phyloP scores from a whole-genome alignment of 2,888 invertebrate species.

The Pandemis cinnamomeana region DNA sequence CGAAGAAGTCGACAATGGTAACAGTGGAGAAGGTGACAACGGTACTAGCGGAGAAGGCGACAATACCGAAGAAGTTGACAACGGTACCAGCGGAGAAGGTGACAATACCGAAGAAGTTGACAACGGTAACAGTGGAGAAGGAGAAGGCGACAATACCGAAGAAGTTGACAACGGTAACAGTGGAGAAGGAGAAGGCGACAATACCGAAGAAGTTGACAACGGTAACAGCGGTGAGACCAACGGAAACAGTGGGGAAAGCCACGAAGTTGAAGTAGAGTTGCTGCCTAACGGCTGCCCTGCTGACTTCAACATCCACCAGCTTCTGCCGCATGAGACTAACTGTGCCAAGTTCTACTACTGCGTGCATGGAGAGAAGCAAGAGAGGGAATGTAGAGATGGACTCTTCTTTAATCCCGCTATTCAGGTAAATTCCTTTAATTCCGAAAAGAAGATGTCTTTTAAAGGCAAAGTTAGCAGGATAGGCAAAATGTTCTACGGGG shows the following conservation, averaged over 20 bases:
- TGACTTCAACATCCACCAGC: conserved; percentile 48
- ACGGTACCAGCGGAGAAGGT: conserved; percentile 1
- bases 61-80: conserved; percentile 7
- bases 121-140: not conserved
- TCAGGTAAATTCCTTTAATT: conserved; percentile 24
- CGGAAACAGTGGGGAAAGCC: not conserved
- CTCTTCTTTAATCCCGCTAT: conserved; percentile 49
- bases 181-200: conserved; percentile 1
- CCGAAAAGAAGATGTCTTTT: too few relatives aligned
- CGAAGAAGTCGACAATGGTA: too few relatives aligned
- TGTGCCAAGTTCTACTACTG: conserved; percentile 59
- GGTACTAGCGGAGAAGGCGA: not conserved
- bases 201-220: conserved; percentile 6
- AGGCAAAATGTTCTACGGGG: too few relatives aligned
- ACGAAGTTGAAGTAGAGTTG: conserved; percentile 16
- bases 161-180: not conserved
- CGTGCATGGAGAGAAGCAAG: conserved; percentile 51
- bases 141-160: conserved; percentile 2
- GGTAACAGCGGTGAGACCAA: not conserved
- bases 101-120: conserved; percentile 8
- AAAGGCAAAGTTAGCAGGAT: too few relatives aligned
- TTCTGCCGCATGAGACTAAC: conserved; percentile 55
- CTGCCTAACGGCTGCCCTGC: conserved; percentile 55
- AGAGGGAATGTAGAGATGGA: conserved; percentile 47
- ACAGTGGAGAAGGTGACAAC: not conserved